Evolutionary conservation across 2,113 vertebrate species (phyloP).

Genomic region (Salvelinus alpinus): DNA sequence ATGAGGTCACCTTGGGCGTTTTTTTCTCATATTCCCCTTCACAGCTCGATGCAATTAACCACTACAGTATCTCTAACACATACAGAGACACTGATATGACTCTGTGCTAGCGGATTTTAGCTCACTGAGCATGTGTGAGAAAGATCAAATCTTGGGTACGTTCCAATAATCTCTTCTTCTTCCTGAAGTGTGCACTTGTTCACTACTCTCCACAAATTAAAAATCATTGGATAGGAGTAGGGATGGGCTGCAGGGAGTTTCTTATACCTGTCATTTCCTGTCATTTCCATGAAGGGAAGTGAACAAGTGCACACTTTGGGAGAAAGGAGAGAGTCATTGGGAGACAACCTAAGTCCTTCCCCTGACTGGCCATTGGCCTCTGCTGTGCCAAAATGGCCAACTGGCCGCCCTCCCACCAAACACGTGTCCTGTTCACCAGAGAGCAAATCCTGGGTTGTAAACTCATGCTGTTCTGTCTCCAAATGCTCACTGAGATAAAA

Average conservation of each 20-base stretch:
- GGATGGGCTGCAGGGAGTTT: no score
- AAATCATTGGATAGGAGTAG: no score
- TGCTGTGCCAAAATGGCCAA: slow-evolving; percentile 48
- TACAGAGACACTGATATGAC: background rate
- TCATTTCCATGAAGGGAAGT: background rate
- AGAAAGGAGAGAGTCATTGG: background rate
- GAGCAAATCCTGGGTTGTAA: slow-evolving; percentile 53
- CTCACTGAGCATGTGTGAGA: slow-evolving; percentile 42
- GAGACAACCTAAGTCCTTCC: slow-evolving; percentile 1
- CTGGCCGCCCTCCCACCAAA: slow-evolving; percentile 35
- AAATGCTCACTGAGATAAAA: slow-evolving; percentile 17
- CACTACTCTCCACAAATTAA: background rate
- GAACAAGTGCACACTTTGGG: slow-evolving; percentile 6
- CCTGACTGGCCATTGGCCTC: slow-evolving; percentile 21
- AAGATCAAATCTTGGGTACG: slow-evolving; percentile 20
- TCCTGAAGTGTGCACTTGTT: no score
- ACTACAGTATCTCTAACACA: background rate
- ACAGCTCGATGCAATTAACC: slow-evolving; percentile 52
- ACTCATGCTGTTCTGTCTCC: slow-evolving; percentile 30
- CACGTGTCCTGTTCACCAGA: slow-evolving; percentile 52
- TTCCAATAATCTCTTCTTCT: no score
- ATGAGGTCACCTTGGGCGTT: slow-evolving; percentile 87
- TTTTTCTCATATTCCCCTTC: slow-evolving; percentile 71
- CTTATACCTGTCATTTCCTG: no score
- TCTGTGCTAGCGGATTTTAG: slow-evolving; percentile 9